Conservation (phyloP, 2,888 invertebrate species). For the Zaprionus bogoriensis region DNA sequence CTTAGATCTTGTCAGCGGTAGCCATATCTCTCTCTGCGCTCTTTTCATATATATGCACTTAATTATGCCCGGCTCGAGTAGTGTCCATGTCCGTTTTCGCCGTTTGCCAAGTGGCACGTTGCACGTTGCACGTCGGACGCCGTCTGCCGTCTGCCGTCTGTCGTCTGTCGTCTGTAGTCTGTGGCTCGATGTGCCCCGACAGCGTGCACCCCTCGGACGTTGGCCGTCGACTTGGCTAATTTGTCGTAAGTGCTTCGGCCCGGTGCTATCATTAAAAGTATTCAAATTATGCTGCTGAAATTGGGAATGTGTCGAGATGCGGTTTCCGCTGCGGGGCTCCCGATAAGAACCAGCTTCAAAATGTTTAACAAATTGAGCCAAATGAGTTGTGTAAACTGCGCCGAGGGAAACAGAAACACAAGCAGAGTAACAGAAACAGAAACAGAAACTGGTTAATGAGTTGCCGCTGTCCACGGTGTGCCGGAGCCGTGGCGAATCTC, state of each 20-base stretch:
- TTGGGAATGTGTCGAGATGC: slow-evolving; percentile 6
- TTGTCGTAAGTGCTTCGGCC: background rate
- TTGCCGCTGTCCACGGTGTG: background rate
- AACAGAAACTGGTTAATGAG: slow-evolving; percentile 5
- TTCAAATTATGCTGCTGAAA: slow-evolving; percentile 1
- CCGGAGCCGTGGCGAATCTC: background rate
- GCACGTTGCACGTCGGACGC: background rate
- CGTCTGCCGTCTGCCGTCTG: background rate
- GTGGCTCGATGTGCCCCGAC: background rate
- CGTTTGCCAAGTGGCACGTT: too few relatives aligned
- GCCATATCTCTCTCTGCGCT: slow-evolving; percentile 1
- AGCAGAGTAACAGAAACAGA: too few relatives aligned
- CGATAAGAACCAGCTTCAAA: slow-evolving; percentile 1
- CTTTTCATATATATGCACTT: background rate
- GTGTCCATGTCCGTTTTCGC: slow-evolving; percentile 3
- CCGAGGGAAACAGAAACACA: too few relatives aligned
- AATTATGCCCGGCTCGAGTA: slow-evolving; percentile 3
- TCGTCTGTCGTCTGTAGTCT: background rate
- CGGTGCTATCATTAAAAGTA: slow-evolving; percentile 2
- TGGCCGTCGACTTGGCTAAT: too few relatives aligned
- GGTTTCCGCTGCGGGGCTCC: background rate
- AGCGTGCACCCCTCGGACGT: too few relatives aligned
- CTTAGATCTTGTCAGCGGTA: background rate
- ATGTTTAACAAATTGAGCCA: slow-evolving; percentile 7
- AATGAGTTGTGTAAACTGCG: slow-evolving; percentile 4